Evolutionary conservation across 2,797 vertebrate species (phyloP), one percentile per base, ranked within the genome.

Genomic region (Tapirus indicus): DNA sequence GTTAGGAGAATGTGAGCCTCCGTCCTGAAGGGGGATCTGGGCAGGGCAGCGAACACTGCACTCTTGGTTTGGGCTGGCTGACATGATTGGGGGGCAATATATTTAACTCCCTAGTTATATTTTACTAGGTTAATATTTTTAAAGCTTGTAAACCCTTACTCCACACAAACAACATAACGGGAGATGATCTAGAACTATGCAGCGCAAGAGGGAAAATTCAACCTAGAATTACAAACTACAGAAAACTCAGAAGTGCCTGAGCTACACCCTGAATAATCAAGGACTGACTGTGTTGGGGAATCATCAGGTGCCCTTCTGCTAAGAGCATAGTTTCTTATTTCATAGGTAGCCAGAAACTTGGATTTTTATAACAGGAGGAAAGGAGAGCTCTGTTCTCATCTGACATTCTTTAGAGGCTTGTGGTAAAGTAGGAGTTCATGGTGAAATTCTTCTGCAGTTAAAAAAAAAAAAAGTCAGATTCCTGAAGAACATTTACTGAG

Each of bases 371-470:
- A 69, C 52, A 75, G 66, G 35, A 77, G 27, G 35, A 69, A 87
- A 88, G 17, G 44, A 85, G 41, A 82, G 18, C 69, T 90, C 29
- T 88, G 7, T 16, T 89, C 86, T 95, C 54, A 44, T 69, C 47
- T 80, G 77, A 49, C 49, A 72, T 95, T 95, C 71, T 85, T 85
- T 44, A 80, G 77, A 93, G 23, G 10, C 6, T 58, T 85, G 13
- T 74, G 44, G 27, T 64, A 56, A 91, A 69, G 35, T 52, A 52
- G 7, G 5, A 83, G 12, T 68, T 93, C 49, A 68, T 12, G 54
- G 11, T 94, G 54, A 79, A 25, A 77, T 86, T 93, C 21, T 78
- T 95, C 56, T 62, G 4, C 54, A 83, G 4, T 66, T 49, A 60
- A 84, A 90, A 41, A 80, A 54, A 69, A 69, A 52, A 74, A 78